Percentiles rank a stretch among this genome's conserved stretches.
phyloP scores from a whole-genome alignment of 2,888 invertebrate genomes.

The Melieria picta region DNA sequence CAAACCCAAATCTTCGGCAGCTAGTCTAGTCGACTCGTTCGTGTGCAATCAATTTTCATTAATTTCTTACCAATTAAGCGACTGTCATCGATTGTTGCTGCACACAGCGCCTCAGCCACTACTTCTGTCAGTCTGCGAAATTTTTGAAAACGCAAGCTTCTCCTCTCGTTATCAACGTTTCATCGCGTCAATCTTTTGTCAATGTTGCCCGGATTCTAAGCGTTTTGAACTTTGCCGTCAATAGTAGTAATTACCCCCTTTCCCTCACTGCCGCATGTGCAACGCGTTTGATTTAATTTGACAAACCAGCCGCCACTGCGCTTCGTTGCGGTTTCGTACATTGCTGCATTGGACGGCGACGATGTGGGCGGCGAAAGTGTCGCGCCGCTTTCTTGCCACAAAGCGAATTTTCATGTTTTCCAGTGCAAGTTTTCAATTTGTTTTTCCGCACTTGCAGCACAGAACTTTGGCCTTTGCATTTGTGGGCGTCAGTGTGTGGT shows the following conservation, averaged over 20 bases:
- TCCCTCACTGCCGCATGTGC: no score
- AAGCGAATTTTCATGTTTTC: conserved; percentile 37
- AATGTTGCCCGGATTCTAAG: not conserved
- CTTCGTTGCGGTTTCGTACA: conserved; percentile 1
- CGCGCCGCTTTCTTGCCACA: conserved; percentile 27
- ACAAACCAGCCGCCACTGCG: conserved; percentile 27
- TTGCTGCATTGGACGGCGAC: not conserved
- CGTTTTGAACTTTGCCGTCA: not conserved
- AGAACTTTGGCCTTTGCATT: not conserved
- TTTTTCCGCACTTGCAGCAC: not conserved
- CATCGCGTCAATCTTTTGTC: no score
- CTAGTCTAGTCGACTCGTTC: not conserved
- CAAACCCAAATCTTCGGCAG: no score
- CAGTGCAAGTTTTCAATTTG: not conserved
- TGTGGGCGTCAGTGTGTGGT: no score
- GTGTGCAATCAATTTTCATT: conserved; percentile 40
- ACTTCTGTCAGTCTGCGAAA: not conserved
- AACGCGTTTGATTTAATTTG: conserved; percentile 34
- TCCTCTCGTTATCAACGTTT: no score
- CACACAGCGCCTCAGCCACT: not conserved
- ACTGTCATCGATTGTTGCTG: conserved; percentile 35
- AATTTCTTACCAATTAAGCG: conserved; percentile 39
- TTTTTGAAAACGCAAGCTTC: not conserved
- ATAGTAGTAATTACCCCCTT: no score
- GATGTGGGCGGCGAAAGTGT: conserved; percentile 9